Percentiles rank a stretch among this genome's conserved stretches.
phyloP scores from a whole-genome alignment of 2,888 invertebrate species.

The Eupithecia pulchellata region DNA sequence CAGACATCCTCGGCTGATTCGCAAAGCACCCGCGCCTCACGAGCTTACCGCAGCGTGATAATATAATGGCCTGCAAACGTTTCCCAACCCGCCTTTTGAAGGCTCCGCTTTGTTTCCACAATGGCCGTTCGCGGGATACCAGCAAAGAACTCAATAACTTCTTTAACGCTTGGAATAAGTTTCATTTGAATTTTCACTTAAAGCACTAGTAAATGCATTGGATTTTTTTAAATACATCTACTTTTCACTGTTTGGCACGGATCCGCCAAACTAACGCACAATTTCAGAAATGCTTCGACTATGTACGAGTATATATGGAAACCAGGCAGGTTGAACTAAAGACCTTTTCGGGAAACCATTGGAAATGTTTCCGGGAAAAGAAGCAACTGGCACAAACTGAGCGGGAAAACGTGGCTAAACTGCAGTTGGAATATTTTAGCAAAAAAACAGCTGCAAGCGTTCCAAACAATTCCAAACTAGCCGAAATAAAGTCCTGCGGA shows the following conservation, averaged over 20 bases:
- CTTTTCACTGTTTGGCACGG: background rate
- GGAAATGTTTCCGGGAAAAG: slow-evolving; percentile 16
- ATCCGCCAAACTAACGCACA: background rate
- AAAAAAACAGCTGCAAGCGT: slow-evolving; percentile 28
- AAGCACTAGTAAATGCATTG: background rate
- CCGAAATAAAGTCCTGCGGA: slow-evolving; percentile 29
- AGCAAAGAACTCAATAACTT: slow-evolving; percentile 10
- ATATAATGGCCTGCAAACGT: slow-evolving; percentile 75
- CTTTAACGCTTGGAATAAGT: slow-evolving; percentile 2
- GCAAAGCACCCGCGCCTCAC: slow-evolving; percentile 69
- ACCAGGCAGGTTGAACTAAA: slow-evolving; percentile 10
- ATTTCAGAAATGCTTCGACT: background rate
- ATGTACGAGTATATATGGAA: slow-evolving; percentile 11
- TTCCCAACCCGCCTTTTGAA: slow-evolving; percentile 51
- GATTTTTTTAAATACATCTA: background rate
- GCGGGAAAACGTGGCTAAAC: slow-evolving; percentile 26
- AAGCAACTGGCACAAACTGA: slow-evolving; percentile 19
- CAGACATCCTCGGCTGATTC: slow-evolving; percentile 67
- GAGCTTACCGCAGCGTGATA: slow-evolving; percentile 75
- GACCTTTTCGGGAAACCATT: background rate
- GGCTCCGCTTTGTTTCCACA: slow-evolving; percentile 44
- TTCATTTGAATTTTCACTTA: background rate
- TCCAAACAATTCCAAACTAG: slow-evolving; percentile 31
- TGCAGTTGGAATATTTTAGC: slow-evolving; percentile 22
- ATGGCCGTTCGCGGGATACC: slow-evolving; percentile 14